Conservation (phyloP, 2,797 vertebrate genomes). For the Muscicapa striata region DNA sequence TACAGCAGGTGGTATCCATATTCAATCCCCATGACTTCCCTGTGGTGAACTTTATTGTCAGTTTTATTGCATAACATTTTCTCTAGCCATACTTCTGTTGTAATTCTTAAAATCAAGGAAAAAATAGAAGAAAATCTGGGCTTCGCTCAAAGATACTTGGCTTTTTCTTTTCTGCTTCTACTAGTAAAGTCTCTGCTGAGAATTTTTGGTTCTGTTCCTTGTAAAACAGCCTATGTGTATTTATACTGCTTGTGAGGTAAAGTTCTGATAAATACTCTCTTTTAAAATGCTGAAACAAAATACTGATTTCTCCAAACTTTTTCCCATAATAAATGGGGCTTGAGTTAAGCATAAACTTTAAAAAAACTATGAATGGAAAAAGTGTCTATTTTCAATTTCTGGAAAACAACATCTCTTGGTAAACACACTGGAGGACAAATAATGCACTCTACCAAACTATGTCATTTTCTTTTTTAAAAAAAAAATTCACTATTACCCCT, state of each 20-base stretch:
- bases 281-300: not conserved
- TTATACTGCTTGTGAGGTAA: not conserved
- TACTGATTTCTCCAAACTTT: not conserved
- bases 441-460: not conserved
- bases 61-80: conserved; percentile 5
- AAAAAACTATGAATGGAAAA: not conserved
- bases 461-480: not conserved
- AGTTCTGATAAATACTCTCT: not conserved
- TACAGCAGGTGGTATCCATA: not conserved
- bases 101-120: not conserved
- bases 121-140: not conserved
- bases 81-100: not conserved
- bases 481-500: not conserved
- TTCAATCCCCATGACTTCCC: not conserved
- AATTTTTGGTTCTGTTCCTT: not conserved
- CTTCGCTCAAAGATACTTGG: not conserved
- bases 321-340: not conserved
- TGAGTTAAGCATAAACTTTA: not conserved
- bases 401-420: not conserved
- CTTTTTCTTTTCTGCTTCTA: not conserved
- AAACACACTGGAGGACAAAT: not conserved
- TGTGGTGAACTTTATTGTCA: not conserved
- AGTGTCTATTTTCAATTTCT: not conserved
- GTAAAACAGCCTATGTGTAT: not conserved
- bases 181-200: not conserved